Conservation (phyloP, 2,888 invertebrate genomes). For the Ernsta delagoae region DNA sequence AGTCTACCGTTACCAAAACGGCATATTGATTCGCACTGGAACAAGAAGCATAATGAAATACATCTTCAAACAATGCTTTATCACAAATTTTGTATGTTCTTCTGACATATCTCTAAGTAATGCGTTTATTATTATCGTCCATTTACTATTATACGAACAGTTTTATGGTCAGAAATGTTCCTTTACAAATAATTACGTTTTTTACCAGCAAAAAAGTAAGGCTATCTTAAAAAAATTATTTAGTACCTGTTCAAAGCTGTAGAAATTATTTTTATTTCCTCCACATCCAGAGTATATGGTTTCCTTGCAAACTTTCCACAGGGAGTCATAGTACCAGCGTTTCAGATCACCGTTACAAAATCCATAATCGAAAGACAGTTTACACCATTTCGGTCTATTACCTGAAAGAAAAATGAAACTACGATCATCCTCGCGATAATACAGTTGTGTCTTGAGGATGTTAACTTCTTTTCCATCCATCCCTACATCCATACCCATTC, state of each 20-base stretch:
- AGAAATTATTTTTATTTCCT: constrained; percentile 75
- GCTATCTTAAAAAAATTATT: not conserved
- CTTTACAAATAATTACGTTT: too few species aligned
- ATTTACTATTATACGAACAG: too few species aligned
- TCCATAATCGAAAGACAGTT: constrained; percentile 69
- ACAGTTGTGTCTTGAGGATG: too few species aligned
- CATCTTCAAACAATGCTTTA: too few species aligned
- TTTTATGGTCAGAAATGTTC: too few species aligned
- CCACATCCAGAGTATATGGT: constrained; percentile 75
- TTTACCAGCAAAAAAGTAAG: not conserved
- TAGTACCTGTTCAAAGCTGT: constrained; percentile 58
- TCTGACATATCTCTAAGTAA: too few species aligned
- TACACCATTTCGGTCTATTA: constrained; percentile 60
- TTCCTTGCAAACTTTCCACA: constrained; percentile 69
- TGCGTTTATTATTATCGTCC: too few species aligned
- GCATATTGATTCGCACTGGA: constrained; percentile 65
- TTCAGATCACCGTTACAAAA: constrained; percentile 66
- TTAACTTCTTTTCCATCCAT: too few species aligned
- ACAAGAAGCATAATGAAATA: not conserved
- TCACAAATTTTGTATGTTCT: too few species aligned
- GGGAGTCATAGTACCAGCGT: constrained; percentile 64
- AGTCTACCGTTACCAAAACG: constrained; percentile 49
- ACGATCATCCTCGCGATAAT: too few species aligned
- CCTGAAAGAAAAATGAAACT: constrained; percentile 38
- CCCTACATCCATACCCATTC: too few species aligned